Evolutionary conservation across 2,113 vertebrate genomes (phyloP), one percentile per base, ranked within the genome.

Genomic region (Pterophyllum scalare): DNA sequence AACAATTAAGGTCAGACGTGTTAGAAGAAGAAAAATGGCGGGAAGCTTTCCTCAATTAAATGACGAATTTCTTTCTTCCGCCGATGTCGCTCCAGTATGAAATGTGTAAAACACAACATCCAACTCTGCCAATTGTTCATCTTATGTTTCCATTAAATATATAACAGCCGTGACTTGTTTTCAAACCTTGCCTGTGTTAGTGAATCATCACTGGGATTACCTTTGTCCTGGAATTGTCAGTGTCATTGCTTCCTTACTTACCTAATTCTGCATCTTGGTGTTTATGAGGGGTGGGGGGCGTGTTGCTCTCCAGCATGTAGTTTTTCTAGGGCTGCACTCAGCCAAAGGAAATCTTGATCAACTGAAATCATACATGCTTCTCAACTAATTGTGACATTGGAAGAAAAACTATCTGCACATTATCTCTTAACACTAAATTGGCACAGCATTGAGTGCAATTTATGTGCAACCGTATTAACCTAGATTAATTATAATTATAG

Each of bases 201-300:
- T 19, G 20, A 81, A 57, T 74, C 78, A 82, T 72, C 46, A 20
- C 72, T 11, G 13, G 60, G 61, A 49, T 62, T 87, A 31, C 8
- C n/a, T 12, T 65, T 59, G 40, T 91, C 79, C 82, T 86, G 78
- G 59, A 79, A 85, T 83, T 87, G 87, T 84, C 59, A 22, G 5
- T 20, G 38, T 13, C 61, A 70, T 74, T 26, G 76, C 19, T 87
- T 31, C 49, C 33, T 77, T 31, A 38, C 61, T 24, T 59, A 20
- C 15, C 3, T 2, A 31, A 57, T 76, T 79, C 54, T 26, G 58
- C 28, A 54, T 80, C 31, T 33, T 9, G 14, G 14, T 52, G 40
- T 62, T 33, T 82, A 75, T 46, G 14, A 28, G 7, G 61, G 46
- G 26, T 2, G 14, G 6, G 24, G 11, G 20, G 26, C 59, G 10